A percentile compares a stretch with the other conserved stretches of the same genome.
phyloP scores from a whole-genome alignment of 2,888 invertebrate genomes.

The Protodeltote pygarga region DNA sequence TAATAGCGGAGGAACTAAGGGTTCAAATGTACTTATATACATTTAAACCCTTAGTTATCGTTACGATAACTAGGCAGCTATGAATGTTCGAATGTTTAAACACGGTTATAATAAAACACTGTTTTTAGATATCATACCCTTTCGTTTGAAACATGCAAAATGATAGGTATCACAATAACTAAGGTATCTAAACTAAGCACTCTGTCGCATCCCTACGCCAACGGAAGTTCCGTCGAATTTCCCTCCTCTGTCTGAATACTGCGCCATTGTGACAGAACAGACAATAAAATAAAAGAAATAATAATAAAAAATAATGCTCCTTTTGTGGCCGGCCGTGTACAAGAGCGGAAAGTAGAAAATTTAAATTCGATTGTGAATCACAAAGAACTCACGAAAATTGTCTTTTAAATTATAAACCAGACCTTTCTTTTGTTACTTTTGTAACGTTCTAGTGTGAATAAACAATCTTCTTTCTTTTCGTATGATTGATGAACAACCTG shows the following conservation, averaged over 20 bases:
- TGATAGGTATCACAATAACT: neutral
- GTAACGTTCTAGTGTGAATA: constrained; percentile 10
- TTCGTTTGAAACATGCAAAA: too few relatives aligned
- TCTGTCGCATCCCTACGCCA: constrained; percentile 34
- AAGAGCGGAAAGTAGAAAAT: constrained; percentile 55
- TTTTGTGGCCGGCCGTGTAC: constrained; percentile 51
- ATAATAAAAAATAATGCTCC: constrained; percentile 71
- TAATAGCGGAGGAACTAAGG: too few relatives aligned
- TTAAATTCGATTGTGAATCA: constrained; percentile 68
- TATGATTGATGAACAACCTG: too few relatives aligned
- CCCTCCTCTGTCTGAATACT: constrained; percentile 40
- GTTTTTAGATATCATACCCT: too few relatives aligned
- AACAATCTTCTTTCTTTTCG: too few relatives aligned
- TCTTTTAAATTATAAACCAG: constrained; percentile 49
- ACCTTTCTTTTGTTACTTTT: constrained; percentile 13
- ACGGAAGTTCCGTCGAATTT: constrained; percentile 41
- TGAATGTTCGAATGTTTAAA: too few relatives aligned
- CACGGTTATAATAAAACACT: too few relatives aligned
- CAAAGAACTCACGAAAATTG: constrained; percentile 58
- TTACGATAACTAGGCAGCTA: too few relatives aligned
- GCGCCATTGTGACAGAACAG: constrained; percentile 56
- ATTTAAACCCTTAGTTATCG: too few relatives aligned
- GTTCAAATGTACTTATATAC: too few relatives aligned
- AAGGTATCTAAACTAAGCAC: neutral
- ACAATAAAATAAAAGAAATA: constrained; percentile 72